A percentile compares a stretch with the other conserved stretches of the same genome.
phyloP scores from a whole-genome alignment of 2,888 invertebrate species.

The Plagiodera versicolora region DNA sequence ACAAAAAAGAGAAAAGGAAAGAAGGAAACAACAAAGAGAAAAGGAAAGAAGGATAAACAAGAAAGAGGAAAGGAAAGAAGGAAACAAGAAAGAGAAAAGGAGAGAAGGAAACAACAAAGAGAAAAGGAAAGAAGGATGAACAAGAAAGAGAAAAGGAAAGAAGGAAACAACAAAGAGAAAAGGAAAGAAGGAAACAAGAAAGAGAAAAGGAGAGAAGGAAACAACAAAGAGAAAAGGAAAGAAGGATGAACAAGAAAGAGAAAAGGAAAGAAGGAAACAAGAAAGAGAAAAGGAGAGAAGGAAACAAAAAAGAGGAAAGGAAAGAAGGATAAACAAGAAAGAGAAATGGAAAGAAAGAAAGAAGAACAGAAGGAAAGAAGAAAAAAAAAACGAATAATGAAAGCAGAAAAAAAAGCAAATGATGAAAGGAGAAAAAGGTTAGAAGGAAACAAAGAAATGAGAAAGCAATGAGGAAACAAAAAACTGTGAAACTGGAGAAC shows the following conservation, averaged over 20 bases:
- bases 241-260: background rate
- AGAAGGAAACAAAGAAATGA: too few relatives aligned
- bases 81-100: too few relatives aligned
- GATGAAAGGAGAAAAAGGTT: background rate
- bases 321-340: background rate
- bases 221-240: background rate
- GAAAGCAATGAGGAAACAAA: too few relatives aligned
- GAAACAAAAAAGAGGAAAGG: background rate
- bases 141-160: too few relatives aligned
- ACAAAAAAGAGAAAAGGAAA: background rate
- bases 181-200: background rate
- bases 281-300: background rate
- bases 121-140: too few relatives aligned
- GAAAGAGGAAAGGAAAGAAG: too few relatives aligned
- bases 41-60: background rate
- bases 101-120: too few relatives aligned
- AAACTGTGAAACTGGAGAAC: too few relatives aligned
- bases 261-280: background rate
- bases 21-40: background rate
- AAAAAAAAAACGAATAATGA: background rate
- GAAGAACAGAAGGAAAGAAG: background rate
- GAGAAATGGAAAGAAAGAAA: background rate
- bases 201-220: background rate
- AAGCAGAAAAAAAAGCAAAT: background rate
- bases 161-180: background rate